Percentiles rank a stretch among this genome's conserved stretches.
Conservation (phyloP, 2,113 vertebrate species). For the Telmatochromis sp. region DNA sequence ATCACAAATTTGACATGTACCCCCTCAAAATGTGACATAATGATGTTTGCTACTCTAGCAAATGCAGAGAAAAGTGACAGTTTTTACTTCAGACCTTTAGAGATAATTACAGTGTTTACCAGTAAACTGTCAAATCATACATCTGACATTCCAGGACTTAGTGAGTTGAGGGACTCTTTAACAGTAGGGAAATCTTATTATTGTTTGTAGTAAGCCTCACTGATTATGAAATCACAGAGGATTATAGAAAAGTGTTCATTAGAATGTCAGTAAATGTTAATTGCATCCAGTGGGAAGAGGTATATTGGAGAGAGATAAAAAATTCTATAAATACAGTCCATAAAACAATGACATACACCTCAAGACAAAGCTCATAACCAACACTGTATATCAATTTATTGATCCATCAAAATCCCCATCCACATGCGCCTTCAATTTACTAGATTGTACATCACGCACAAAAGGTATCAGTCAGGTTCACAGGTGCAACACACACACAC, state of each 20-base stretch:
- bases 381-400: constrained; percentile 56
- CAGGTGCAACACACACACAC: neutral
- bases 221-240: constrained; percentile 55
- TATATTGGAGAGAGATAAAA: constrained; percentile 26
- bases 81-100: constrained; percentile 10
- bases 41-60: neutral
- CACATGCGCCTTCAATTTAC: constrained; percentile 49
- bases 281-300: constrained; percentile 63
- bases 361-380: constrained; percentile 51
- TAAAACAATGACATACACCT: constrained; percentile 56
- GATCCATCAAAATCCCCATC: constrained; percentile 49
- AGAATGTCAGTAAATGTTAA: constrained; percentile 66
- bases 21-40: neutral
- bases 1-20: neutral
- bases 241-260: constrained; percentile 58
- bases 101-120: constrained; percentile 52
- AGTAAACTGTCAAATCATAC: constrained; percentile 33
- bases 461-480: constrained; percentile 27
- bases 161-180: constrained; percentile 33
- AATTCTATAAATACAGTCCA: constrained; percentile 48
- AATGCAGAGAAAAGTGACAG: neutral
- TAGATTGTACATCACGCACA: constrained; percentile 45
- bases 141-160: constrained; percentile 37
- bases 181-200: constrained; percentile 55
- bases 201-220: constrained; percentile 45